phyloP scores from a whole-genome alignment of 1,140 invertebrate genomes.

The Camponotus vicinus region DNA sequence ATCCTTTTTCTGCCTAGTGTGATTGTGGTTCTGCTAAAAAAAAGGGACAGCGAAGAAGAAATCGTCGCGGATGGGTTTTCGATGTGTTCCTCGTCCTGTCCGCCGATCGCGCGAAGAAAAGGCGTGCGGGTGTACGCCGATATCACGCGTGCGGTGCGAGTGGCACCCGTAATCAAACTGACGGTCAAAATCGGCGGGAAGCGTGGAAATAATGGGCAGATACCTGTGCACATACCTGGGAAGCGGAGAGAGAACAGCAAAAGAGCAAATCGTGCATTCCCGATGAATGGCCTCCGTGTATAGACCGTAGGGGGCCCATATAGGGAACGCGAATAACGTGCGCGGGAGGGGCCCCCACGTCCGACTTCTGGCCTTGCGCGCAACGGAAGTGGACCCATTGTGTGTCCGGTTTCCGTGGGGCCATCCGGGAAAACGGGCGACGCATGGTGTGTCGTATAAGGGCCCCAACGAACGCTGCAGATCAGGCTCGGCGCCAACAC shows the following conservation, averaged over 20 bases:
- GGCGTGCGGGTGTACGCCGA: slow-evolving; percentile 48
- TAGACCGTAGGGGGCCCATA: slow-evolving; percentile 68
- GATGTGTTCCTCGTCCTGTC: slow-evolving; percentile 11
- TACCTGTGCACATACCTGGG: slow-evolving; percentile 24
- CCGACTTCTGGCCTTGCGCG: slow-evolving; percentile 83
- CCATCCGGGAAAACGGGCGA: slow-evolving; percentile 84
- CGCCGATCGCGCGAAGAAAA: slow-evolving; percentile 15
- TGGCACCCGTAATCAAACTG: slow-evolving; percentile 86
- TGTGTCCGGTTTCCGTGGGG: slow-evolving; percentile 84
- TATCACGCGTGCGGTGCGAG: slow-evolving; percentile 75
- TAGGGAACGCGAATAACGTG: slow-evolving; percentile 32
- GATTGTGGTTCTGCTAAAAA: not conserved
- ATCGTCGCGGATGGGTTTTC: not conserved
- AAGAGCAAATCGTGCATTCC: slow-evolving; percentile 62
- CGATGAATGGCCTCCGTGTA: slow-evolving; percentile 67
- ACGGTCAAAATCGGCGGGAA: slow-evolving; percentile 73
- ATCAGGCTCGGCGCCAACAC: too few relatives aligned
- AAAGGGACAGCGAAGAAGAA: not conserved
- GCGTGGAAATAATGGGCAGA: slow-evolving; percentile 69
- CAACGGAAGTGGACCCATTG: slow-evolving; percentile 83
- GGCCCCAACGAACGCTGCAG: not conserved
- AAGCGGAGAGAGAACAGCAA: slow-evolving; percentile 42
- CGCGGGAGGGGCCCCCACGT: slow-evolving; percentile 67
- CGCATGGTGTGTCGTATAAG: slow-evolving; percentile 46
- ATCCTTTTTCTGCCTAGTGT: not conserved